phyloP scores from a whole-genome alignment of 2,797 vertebrate genomes.

The Pogonophryne albipinna region DNA sequence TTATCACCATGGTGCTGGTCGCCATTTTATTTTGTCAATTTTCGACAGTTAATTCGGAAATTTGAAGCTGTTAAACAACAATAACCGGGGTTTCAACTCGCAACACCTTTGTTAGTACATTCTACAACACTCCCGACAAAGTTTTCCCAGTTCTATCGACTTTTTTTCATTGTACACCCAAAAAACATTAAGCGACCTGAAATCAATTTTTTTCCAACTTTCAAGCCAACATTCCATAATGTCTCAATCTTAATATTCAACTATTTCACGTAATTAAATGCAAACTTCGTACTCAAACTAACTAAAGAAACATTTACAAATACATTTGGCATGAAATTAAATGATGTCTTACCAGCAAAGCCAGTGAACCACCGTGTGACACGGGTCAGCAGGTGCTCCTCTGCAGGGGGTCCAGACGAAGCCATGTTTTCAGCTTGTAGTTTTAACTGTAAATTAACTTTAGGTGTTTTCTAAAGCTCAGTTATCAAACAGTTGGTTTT shows the following conservation, averaged over 20 bases:
- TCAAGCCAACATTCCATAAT: no score
- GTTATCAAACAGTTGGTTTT: neutral
- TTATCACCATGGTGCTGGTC: neutral
- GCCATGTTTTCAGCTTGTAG: neutral
- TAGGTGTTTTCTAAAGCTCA: neutral
- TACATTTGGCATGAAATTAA: neutral
- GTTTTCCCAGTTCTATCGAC: no score
- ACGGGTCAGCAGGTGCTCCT: neutral
- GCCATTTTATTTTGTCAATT: neutral
- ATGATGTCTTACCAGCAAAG: neutral
- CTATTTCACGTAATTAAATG: no score
- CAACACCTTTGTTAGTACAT: neutral
- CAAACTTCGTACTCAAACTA: no score
- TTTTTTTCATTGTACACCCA: no score
- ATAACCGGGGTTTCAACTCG: neutral
- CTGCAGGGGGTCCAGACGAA: neutral
- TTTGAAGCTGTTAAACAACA: neutral
- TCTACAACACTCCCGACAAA: no score
- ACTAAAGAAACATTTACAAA: neutral
- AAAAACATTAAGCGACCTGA: neutral
- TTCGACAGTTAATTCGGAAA: neutral
- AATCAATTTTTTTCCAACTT: neutral
- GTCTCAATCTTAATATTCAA: no score
- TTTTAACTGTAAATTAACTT: neutral
- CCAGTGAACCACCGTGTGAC: neutral